Base-by-base conservation (phyloP, 2,888 invertebrate genomes). In the Drosophila picticornis region DNA sequence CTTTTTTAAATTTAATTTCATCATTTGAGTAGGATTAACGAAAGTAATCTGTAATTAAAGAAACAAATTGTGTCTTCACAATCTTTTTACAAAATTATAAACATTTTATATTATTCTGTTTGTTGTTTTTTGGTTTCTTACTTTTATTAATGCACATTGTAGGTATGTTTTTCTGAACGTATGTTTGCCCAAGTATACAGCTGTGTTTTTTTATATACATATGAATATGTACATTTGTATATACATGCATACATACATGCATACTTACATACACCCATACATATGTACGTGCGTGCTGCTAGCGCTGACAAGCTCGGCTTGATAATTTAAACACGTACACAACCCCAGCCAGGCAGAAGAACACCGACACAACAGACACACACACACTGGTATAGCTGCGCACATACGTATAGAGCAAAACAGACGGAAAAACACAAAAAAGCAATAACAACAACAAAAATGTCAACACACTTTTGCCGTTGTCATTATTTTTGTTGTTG, bases 321-420 rank as follows among this genome's bases (percentile, higher is more conserved):
- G 88, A 84, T 84, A 89, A 89, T 89, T 84, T 87, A 84, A 84
- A 84, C 84, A 84, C 87, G 89, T 84, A 89, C 79, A 55, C 83
- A 59, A 78, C 77, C 79, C 79, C 73, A 53, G 64, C 58, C 52
- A 56, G 53, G 56, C 64, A 72, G 63, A 63, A 31, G 48, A 50
- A 56, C 75, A 50, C 43, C 57, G 48, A 53, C 36, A 63, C 43
- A 32, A 50, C 64, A 57, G 36, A 50, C 57, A 50, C 64, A 48
- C 56, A 57, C 43, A 51, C 50, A 31, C 48, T 57, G 31, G 19
- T 29, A 46, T 63, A 48, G 48, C 19, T 29, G 60, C 36, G 57
- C 48, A 56, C 38, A 65, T 57, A 72, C 66, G 80, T 90, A 90
- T 90, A 69, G 80, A 90, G 86, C 78, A 85, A 88, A 86, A 85